Evolutionary conservation across 2,888 invertebrate species (phyloP).

Genomic region (Drosophila phalerata): DNA sequence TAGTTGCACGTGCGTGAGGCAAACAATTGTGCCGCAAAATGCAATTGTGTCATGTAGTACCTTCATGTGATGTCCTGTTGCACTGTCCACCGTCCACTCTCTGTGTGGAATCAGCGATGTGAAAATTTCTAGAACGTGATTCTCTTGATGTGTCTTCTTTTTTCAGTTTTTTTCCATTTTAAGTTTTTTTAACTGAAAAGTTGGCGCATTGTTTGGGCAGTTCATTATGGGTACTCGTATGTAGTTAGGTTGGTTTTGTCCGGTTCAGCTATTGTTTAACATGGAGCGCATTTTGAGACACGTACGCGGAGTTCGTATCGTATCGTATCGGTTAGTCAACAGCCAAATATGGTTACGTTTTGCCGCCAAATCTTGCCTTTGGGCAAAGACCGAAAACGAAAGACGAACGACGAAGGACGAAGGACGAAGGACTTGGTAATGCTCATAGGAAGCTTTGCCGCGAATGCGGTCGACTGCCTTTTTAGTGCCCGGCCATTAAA

Average conservation of each 20-base stretch:
- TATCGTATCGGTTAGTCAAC: slow-evolving; percentile 21
- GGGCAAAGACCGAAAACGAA: slow-evolving; percentile 9
- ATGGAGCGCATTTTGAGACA: slow-evolving; percentile 60
- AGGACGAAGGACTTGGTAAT: not conserved
- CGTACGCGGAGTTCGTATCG: slow-evolving; percentile 49
- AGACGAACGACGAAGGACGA: not conserved
- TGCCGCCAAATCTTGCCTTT: slow-evolving; percentile 67
- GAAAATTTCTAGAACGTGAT: slow-evolving; percentile 71
- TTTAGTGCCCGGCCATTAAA: slow-evolving; percentile 66
- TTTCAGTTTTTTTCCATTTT: slow-evolving; percentile 13
- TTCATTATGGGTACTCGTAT: slow-evolving; percentile 65
- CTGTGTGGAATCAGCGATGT: slow-evolving; percentile 71
- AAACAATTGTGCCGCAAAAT: slow-evolving; percentile 68
- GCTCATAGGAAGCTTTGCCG: slow-evolving; percentile 57
- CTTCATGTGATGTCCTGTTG: slow-evolving; percentile 23
- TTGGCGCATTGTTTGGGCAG: slow-evolving; percentile 71
- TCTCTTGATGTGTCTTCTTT: slow-evolving; percentile 39
- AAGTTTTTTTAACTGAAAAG: slow-evolving; percentile 49
- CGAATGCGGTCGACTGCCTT: slow-evolving; percentile 67
- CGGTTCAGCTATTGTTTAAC: slow-evolving; percentile 44
- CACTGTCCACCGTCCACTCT: slow-evolving; percentile 44
- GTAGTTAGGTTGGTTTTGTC: slow-evolving; percentile 44
- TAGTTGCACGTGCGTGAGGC: slow-evolving; percentile 72
- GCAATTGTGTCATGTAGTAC: slow-evolving; percentile 71
- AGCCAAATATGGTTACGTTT: slow-evolving; percentile 35